Percentiles rank a stretch among this genome's conserved stretches.
Conservation (phyloP, 1,140 invertebrate species). For the Chlorops oryzae region DNA sequence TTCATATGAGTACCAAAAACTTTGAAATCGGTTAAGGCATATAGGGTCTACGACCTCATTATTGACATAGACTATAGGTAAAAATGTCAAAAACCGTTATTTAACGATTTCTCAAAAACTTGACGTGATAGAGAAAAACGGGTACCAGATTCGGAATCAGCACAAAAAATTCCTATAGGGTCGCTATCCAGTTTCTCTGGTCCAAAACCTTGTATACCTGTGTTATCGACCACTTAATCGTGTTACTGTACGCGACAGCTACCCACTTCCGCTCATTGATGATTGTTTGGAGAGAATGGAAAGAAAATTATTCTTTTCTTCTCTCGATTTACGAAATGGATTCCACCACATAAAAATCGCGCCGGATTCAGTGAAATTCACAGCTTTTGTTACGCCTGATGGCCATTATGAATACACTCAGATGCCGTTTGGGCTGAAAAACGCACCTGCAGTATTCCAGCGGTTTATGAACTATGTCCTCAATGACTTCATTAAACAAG, state of each 20-base stretch:
- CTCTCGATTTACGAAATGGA: constrained; percentile 33
- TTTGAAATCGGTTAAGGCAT: too few species aligned
- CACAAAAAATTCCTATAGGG: too few species aligned
- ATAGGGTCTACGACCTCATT: too few species aligned
- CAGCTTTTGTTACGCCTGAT: constrained; percentile 18
- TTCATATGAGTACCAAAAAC: too few species aligned
- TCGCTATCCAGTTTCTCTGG: too few species aligned
- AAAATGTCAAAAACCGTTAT: too few species aligned
- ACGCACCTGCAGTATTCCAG: constrained; percentile 21
- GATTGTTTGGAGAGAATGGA: constrained; percentile 40
- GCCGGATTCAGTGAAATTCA: constrained; percentile 13
- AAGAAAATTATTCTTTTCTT: constrained; percentile 31
- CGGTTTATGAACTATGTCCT: constrained; percentile 20
- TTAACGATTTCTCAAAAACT: too few species aligned
- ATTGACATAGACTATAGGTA: too few species aligned
- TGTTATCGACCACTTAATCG: constrained; percentile 36
- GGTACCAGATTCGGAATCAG: too few species aligned
- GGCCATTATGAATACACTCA: constrained; percentile 22
- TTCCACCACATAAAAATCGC: constrained; percentile 18
- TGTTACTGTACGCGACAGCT: constrained; percentile 34
- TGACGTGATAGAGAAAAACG: too few species aligned
- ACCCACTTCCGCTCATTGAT: constrained; percentile 48
- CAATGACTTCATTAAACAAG: neutral
- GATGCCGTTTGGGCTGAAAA: constrained; percentile 19
- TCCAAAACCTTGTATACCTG: too few species aligned